Percentiles rank a stretch among this genome's conserved stretches.
phyloP scores from a whole-genome alignment of 2,113 vertebrate species.

The Clarias gariepinus region DNA sequence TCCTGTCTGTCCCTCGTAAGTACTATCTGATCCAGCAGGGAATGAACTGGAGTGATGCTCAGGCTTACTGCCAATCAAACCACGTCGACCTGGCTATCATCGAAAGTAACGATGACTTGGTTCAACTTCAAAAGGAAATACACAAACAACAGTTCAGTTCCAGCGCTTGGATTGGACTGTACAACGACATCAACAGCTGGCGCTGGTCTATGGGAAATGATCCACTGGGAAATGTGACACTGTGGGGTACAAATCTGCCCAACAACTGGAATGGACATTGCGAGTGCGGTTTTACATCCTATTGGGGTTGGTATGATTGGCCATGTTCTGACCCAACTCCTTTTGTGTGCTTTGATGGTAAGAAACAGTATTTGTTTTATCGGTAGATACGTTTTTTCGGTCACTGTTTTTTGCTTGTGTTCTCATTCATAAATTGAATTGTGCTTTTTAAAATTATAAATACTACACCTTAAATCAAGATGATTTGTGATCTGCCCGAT shows the following conservation, averaged over 20 bases:
- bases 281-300: not conserved
- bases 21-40: not conserved
- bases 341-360: constrained; percentile 1
- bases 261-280: not conserved
- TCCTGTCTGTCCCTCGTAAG: not conserved
- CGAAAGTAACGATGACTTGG: not conserved
- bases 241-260: not conserved
- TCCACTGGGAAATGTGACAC: not conserved
- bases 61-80: not conserved
- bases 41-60: not conserved
- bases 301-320: no score
- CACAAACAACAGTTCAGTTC: not conserved
- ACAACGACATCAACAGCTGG: not conserved
- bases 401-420: no score
- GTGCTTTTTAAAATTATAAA: no score
- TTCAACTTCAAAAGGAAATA: not conserved
- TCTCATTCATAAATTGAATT: no score
- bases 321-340: not conserved
- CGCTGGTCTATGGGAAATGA: not conserved
- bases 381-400: no score
- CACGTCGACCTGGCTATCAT: not conserved
- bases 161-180: not conserved
- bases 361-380: no score
- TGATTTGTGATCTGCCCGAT: no score
- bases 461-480: no score